phyloP scores from a whole-genome alignment of 2,888 invertebrate species.

The Heliconius aoede region DNA sequence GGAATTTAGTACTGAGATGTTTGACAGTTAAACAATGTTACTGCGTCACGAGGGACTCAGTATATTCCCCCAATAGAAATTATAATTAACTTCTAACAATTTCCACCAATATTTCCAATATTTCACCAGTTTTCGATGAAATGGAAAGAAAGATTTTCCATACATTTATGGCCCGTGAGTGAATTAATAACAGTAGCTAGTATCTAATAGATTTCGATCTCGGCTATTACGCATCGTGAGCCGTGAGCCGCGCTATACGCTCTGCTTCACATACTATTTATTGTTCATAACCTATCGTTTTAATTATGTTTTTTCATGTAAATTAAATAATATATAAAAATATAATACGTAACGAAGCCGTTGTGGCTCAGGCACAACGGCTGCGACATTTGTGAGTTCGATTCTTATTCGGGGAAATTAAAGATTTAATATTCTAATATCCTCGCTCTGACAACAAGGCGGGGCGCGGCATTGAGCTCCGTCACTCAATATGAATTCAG shows the following conservation, averaged over 20 bases:
- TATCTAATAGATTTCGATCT: slow-evolving; percentile 18
- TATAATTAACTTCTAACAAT: not conserved
- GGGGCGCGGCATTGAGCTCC: too few species aligned
- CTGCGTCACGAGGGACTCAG: too few species aligned
- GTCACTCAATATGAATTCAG: not conserved
- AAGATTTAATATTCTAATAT: not conserved
- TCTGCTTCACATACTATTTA: slow-evolving; percentile 22
- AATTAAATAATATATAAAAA: not conserved
- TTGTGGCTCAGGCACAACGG: too few species aligned
- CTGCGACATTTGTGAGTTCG: not conserved
- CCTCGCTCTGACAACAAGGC: too few species aligned
- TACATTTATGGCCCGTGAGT: not conserved
- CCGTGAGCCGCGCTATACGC: slow-evolving; percentile 10
- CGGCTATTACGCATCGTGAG: slow-evolving; percentile 19
- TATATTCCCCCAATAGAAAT: not conserved
- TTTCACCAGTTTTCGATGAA: not conserved
- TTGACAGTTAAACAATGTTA: too few species aligned
- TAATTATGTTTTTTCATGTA: not conserved
- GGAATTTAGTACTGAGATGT: too few species aligned
- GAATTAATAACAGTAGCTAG: slow-evolving; percentile 13
- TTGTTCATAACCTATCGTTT: slow-evolving; percentile 3
- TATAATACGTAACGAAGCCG: not conserved
- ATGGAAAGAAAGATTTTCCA: not conserved
- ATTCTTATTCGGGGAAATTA: not conserved
- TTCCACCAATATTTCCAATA: not conserved